Conservation (phyloP, 1,140 invertebrate genomes). For the Dufourea novaeangliae region DNA sequence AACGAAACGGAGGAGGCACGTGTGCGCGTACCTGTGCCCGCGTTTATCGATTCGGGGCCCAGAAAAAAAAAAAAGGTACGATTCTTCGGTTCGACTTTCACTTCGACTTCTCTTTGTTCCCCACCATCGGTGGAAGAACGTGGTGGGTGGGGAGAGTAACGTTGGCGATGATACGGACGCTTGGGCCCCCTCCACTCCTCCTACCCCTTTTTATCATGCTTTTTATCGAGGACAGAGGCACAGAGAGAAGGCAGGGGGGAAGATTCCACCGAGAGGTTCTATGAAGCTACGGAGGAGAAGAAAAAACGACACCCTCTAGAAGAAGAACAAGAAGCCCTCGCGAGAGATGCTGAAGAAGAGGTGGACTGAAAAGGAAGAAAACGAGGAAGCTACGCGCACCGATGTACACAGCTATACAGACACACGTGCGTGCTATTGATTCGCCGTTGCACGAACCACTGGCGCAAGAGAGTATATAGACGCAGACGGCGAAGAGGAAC, state of each 20-base stretch:
- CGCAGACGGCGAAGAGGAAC: conserved; percentile 53
- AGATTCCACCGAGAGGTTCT: conserved; percentile 29
- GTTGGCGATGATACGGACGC: conserved; percentile 3
- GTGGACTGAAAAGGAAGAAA: conserved; percentile 24
- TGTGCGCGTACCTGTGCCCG: neutral
- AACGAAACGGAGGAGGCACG: conserved; percentile 14
- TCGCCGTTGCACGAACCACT: conserved; percentile 45
- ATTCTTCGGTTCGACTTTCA: conserved; percentile 23
- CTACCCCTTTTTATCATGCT: conserved; percentile 25
- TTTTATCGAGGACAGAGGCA: conserved; percentile 19
- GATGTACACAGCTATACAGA: conserved; percentile 31
- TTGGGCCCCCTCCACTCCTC: neutral
- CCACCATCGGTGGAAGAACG: neutral
- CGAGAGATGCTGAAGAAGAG: conserved; percentile 6
- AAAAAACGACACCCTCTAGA: conserved; percentile 37
- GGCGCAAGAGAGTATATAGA: conserved; percentile 41
- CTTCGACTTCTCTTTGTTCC: conserved; percentile 16
- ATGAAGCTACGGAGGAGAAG: conserved; percentile 24
- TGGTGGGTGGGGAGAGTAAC: neutral
- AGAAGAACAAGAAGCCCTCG: conserved; percentile 3
- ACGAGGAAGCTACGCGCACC: conserved; percentile 3
- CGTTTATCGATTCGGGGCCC: neutral
- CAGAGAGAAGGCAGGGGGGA: neutral
- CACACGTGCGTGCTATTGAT: conserved; percentile 58
- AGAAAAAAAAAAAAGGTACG: neutral